Conservation (phyloP, 2,888 invertebrate genomes). For the Campoplex nolae region DNA sequence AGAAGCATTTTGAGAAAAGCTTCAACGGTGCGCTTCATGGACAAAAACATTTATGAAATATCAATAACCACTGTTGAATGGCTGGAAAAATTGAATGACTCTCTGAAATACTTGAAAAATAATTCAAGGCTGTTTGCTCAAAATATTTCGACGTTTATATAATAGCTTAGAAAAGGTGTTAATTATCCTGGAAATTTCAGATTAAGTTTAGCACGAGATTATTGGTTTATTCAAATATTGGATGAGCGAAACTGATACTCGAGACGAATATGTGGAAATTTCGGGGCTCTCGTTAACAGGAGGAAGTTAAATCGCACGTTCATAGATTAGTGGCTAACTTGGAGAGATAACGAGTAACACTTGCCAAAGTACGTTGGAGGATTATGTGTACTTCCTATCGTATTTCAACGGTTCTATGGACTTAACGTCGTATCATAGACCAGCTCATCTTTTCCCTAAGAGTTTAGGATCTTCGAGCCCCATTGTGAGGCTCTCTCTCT, state of each 20-base stretch:
- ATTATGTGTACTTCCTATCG: slow-evolving; percentile 36
- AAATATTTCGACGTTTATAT: too few species aligned
- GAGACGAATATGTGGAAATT: slow-evolving; percentile 1
- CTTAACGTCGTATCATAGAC: slow-evolving; percentile 24
- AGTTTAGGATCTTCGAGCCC: background rate
- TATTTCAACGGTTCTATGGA: slow-evolving; percentile 46
- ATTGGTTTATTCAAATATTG: slow-evolving; percentile 17
- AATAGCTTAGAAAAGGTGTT: background rate
- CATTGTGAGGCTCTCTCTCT: slow-evolving; percentile 23
- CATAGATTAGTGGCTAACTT: slow-evolving; percentile 43
- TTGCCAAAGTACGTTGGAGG: slow-evolving; percentile 50
- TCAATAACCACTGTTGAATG: too few species aligned
- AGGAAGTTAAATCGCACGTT: slow-evolving; percentile 40
- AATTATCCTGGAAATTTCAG: background rate
- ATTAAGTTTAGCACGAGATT: background rate
- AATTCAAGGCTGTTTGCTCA: too few species aligned
- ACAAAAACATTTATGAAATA: too few species aligned
- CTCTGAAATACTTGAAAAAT: too few species aligned
- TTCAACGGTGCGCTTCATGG: too few species aligned
- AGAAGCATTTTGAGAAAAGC: background rate
- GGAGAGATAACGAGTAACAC: slow-evolving; percentile 51
- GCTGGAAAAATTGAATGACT: too few species aligned
- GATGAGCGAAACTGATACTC: background rate
- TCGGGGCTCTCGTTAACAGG: background rate
- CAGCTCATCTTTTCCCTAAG: background rate